Base-by-base conservation (phyloP, 2,797 vertebrate species). In the Numenius phaeopus region DNA sequence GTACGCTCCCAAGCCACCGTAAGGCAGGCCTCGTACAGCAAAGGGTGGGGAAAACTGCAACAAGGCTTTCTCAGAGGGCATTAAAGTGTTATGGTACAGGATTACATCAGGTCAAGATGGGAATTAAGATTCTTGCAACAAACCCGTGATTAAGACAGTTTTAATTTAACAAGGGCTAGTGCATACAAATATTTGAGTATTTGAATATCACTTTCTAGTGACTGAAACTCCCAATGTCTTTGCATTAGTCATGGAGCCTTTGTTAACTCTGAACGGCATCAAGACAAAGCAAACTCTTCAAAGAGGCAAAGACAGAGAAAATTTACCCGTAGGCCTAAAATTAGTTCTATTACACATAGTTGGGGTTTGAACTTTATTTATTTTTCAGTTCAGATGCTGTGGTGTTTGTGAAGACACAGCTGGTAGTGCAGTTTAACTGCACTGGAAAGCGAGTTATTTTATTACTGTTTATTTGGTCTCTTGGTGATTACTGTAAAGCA, bases 111-210 rank as follows among this genome's bases (percentile, higher is more conserved):
- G 55, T 62, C 50, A 76, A 76, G 73, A 50, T 1, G 62, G 46
- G 55, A 72, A 94, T 84, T 66, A 93, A 85, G 55, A 67, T 62
- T 88, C 86, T 66, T 89, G 64, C 32, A 59, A 80, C 24, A 93
- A 95, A 76, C 19, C 39, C 1, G 1, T 52, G 44, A 79, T 78
- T 83, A 84, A 78, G 58, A 86, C 30, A 75, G 46, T 81, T 96
- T 87, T 78, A 37, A 65, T 90, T 69, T 76, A 76, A 86, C 37
- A 49, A 69, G 34, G 37, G 16, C 32, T 69, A 78, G 34, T 6
- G 15, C 46, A 65, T 58, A 50, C 27, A 59, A 89, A 71, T 90
- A 67, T 67, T 70, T 75, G 21, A 82, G 22, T 67, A 14, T 55
- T 69, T 69, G 29, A 86, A 42, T 59, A 70, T 58, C 11, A 14